These are phyloP conservation scores for Palythoa grandiflora DNA, from an alignment of 92 coral and sea anemone genomes.

Conservation along the genomic window DNA sequence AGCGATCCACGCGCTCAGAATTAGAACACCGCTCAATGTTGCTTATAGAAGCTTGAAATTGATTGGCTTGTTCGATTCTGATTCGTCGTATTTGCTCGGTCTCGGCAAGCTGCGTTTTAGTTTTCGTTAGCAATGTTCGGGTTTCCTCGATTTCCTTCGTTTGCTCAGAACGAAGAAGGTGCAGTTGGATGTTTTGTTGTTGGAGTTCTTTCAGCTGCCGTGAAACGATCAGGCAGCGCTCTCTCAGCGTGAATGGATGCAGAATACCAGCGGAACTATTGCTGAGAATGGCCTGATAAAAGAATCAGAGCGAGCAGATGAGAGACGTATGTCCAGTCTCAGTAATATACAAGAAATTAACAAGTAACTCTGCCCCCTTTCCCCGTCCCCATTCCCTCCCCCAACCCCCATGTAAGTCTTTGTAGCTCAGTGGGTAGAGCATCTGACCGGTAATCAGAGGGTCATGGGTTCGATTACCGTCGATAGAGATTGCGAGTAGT, in stretches of 20 bases:
- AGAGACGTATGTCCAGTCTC: too few relatives aligned
- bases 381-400: neutral
- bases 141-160: neutral
- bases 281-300: neutral
- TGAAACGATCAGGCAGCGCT: neutral
- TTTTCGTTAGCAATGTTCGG: neutral
- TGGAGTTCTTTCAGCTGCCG: neutral
- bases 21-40: neutral
- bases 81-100: neutral
- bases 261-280: neutral
- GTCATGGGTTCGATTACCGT: too few relatives aligned
- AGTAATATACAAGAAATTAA: too few relatives aligned
- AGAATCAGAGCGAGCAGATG: too few relatives aligned
- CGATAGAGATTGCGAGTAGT: too few relatives aligned
- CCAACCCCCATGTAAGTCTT: too few relatives aligned
- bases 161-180: neutral
- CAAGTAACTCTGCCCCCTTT: too few relatives aligned
- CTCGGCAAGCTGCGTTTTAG: neutral
- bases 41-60: neutral
- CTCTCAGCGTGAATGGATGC: slow-evolving; percentile 4
- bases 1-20: neutral
- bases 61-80: neutral
- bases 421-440: too few relatives aligned
- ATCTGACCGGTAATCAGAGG: too few relatives aligned
- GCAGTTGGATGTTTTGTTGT: neutral